These are phyloP conservation scores for Chanos chanos DNA, from an alignment of 2,797 vertebrate genomes.

Conservation along the genomic window DNA sequence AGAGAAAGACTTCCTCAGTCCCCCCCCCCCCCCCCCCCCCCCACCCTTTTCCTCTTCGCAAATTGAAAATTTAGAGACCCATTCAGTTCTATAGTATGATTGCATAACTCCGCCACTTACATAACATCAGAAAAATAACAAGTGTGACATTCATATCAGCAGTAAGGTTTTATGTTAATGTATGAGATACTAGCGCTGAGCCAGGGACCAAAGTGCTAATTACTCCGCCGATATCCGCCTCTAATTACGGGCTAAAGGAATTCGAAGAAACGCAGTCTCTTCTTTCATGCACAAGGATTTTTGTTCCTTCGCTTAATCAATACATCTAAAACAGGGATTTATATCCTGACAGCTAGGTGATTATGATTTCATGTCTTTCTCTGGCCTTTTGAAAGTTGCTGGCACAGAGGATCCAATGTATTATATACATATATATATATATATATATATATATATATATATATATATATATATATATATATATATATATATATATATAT, in stretches of 20 bases:
- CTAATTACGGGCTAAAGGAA: slow-evolving; percentile 46
- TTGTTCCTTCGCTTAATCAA: slow-evolving; percentile 44
- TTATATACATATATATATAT: slow-evolving; percentile 7
- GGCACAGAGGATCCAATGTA: slow-evolving; percentile 1
- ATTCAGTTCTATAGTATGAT: slow-evolving; percentile 32
- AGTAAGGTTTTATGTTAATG: slow-evolving; percentile 40
- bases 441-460: too few species aligned
- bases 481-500: too few species aligned
- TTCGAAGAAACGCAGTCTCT: slow-evolving; percentile 41
- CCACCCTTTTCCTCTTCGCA: background rate
- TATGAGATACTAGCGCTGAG: slow-evolving; percentile 27
- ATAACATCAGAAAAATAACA: slow-evolving; percentile 45
- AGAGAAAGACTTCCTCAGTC: slow-evolving; percentile 42
- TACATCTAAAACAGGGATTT: slow-evolving; percentile 48
- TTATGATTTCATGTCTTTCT: background rate
- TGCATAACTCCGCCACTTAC: slow-evolving; percentile 53
- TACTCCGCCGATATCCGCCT: slow-evolving; percentile 44
- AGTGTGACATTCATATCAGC: slow-evolving; percentile 40
- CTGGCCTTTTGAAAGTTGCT: slow-evolving; percentile 13
- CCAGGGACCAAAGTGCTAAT: slow-evolving; percentile 47
- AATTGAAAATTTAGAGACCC: slow-evolving; percentile 40
- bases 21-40: background rate
- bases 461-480: too few species aligned
- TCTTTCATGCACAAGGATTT: slow-evolving; percentile 47
- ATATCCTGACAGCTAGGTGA: slow-evolving; percentile 6